Evolutionary conservation across 2,888 invertebrate species (phyloP).

Genomic region (Synergus umbraculus): DNA sequence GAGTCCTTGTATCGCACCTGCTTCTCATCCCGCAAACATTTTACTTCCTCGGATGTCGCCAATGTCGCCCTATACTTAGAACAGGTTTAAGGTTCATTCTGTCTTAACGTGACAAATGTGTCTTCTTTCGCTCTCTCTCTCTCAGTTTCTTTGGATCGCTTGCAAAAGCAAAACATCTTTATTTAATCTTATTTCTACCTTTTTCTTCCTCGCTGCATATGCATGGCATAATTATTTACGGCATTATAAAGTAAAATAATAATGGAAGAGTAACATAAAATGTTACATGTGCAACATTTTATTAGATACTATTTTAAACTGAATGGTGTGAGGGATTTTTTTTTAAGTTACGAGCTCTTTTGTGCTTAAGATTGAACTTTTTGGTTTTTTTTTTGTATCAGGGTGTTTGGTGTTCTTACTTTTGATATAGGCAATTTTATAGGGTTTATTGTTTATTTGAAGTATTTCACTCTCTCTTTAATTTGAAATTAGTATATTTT

Average conservation of each 20-base stretch:
- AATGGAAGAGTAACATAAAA: conserved; percentile 35
- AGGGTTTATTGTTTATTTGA: no score
- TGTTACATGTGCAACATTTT: conserved; percentile 24
- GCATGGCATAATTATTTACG: conserved; percentile 32
- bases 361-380: background rate
- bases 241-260: conserved; percentile 40
- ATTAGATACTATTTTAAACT: conserved; percentile 33
- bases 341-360: conserved; percentile 14
- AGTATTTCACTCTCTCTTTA: background rate
- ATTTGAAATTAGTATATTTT: background rate
- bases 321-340: conserved; percentile 5
- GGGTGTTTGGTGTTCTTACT: background rate
- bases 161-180: conserved; percentile 39
- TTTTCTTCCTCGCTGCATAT: conserved; percentile 27
- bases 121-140: background rate
- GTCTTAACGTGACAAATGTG: conserved; percentile 31
- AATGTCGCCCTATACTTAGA: conserved; percentile 31
- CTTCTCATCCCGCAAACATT: conserved; percentile 32
- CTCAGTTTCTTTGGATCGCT: conserved; percentile 23
- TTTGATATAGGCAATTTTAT: background rate
- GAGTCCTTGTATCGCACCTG: conserved; percentile 35
- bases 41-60: conserved; percentile 2
- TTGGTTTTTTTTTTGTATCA: background rate
- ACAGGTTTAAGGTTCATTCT: conserved; percentile 41
- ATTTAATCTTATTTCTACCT: conserved; percentile 4